Conservation (phyloP, 1,140 invertebrate species). For the Helicoverpa armigera region DNA sequence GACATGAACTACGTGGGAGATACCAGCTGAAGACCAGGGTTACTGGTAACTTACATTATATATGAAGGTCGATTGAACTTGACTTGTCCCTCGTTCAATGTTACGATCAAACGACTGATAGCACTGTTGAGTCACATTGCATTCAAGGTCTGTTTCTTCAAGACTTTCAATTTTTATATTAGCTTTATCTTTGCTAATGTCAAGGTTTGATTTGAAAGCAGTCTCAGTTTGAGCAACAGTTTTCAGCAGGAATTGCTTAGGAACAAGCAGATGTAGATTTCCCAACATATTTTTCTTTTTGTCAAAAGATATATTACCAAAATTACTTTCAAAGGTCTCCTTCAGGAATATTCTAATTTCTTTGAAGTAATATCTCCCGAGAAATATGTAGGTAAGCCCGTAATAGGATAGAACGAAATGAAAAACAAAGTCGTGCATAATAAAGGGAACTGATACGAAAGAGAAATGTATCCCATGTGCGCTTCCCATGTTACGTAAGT, state of each 20-base stretch:
- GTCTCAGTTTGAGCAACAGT: too few relatives aligned
- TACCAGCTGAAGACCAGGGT: neutral
- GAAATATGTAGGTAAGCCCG: neutral
- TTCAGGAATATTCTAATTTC: too few relatives aligned
- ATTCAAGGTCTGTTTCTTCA: neutral
- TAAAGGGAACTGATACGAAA: neutral
- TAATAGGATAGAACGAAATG: slow-evolving; percentile 13
- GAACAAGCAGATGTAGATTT: too few relatives aligned
- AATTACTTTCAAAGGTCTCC: too few relatives aligned
- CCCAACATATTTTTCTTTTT: too few relatives aligned
- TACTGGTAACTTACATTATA: slow-evolving; percentile 31
- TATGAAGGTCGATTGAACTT: slow-evolving; percentile 30
- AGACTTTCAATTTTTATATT: neutral
- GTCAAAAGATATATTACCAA: too few relatives aligned
- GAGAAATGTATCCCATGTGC: neutral
- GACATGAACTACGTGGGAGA: neutral
- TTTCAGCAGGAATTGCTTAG: too few relatives aligned
- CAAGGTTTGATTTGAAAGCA: neutral
- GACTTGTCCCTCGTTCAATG: slow-evolving; percentile 2
- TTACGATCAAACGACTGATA: neutral
- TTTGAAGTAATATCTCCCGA: neutral
- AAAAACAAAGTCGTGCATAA: neutral
- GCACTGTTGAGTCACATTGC: neutral
- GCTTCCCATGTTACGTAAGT: neutral
- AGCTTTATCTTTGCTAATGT: neutral